Evolutionary conservation across 2,113 vertebrate genomes (phyloP), one percentile per base, ranked within the genome.

Genomic region (Dromaius novaehollandiae): DNA sequence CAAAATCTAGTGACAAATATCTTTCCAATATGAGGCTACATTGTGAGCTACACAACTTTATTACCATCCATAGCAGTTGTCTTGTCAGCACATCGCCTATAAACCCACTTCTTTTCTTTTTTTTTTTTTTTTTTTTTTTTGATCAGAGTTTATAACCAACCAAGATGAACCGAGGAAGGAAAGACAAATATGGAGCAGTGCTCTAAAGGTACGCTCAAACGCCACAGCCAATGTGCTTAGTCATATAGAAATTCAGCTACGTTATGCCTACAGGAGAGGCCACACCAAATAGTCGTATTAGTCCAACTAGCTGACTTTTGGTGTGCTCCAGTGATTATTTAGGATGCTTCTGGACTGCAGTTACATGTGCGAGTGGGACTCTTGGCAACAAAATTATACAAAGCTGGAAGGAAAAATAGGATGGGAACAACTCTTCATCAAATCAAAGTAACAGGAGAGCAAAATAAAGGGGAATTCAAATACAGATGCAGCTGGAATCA

Each of bases 1-100:
- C 94, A 94, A 84, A 97, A 97, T 85, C 96, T 96, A 94, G 40
- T 69, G 91, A 96, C 92, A 95, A 93, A 92, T 86, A 66, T 73
- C 88, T 92, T 97, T 95, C 95, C 96, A 80, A 87, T 51, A 38
- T 79, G 85, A 50, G 13, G 70, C 86, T 21, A 70, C 26, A 8
- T 26, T 21, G 42, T 3, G 78, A 75, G 82, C 90, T 81, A 79
- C 38, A 12, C 12, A 34, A 74, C 92, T 84, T 80, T 58, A 75
- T 85, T 89, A 84, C 93, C 89, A 89, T 68, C 82, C 53, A 76
- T 24, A 65, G 48, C 5, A 34, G 12, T 24, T 8, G 34, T 32
- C 83, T 34, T 64, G 79, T 87, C 96, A 92, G 93, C 93, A 89
- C 2, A 0, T 18, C 64, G 84, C 4, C 2, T 38, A 74, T 13